Conservation (phyloP, 2,797 vertebrate species). For the Sebastiscus albofasciatus region DNA sequence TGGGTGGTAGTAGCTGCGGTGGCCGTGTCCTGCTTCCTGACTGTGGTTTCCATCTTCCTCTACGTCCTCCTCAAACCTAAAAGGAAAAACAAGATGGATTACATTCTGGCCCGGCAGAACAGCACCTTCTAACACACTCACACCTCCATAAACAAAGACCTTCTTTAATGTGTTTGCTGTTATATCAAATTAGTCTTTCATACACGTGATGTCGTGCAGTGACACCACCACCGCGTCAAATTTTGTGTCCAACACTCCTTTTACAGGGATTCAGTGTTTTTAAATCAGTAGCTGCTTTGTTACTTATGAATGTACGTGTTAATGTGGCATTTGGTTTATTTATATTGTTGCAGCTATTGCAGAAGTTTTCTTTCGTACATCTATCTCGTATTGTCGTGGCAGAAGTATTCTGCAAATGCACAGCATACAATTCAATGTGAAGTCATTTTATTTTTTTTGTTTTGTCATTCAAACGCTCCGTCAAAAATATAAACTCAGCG, state of each 20-base stretch:
- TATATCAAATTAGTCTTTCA: background rate
- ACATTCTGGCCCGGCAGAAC: constrained; percentile 76
- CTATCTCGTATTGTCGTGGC: too few species aligned
- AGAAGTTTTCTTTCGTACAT: background rate
- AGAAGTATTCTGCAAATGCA: background rate
- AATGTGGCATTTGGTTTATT: background rate
- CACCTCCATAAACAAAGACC: background rate
- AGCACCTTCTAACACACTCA: constrained; percentile 61
- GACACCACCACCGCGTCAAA: too few species aligned
- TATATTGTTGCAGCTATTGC: too few species aligned
- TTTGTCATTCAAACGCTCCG: background rate
- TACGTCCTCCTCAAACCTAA: constrained; percentile 67
- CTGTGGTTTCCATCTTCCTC: constrained; percentile 71
- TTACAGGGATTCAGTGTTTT: background rate
- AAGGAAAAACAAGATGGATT: constrained; percentile 69
- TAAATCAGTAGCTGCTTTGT: background rate
- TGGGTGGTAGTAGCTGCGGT: constrained; percentile 67
- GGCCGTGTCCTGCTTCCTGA: constrained; percentile 61
- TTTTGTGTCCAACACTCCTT: background rate
- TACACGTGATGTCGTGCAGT: background rate
- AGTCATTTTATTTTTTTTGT: background rate
- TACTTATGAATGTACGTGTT: background rate
- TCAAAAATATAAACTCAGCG: background rate
- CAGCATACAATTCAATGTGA: background rate
- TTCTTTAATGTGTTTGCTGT: background rate